Evolutionary conservation across 1,140 invertebrate genomes (phyloP), one percentile per base, ranked within the genome.

Genomic region (Sycobia sp.): DNA sequence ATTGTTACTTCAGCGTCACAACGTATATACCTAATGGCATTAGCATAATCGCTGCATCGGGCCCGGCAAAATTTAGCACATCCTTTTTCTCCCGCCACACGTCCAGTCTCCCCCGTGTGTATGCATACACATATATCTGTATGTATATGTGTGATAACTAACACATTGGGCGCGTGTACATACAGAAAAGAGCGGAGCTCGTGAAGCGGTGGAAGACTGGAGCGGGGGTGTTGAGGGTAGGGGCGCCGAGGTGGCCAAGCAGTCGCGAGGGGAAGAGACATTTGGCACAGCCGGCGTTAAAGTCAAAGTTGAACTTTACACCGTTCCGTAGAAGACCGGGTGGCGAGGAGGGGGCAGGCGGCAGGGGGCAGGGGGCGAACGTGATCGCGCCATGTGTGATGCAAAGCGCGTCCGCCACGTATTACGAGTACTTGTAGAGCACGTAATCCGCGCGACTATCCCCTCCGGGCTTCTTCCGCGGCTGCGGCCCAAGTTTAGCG

Each of bases 301-400:
- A 72, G 66, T 74, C 72, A 66, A 76, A 76, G 76, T 78, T 78
- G 68, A 80, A 79, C 70, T 80, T 80, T 80, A 78, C 75, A 79
- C 69, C 69, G 61, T 47, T 27, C 25, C 29, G 46, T 39, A 9
- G 34, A 25, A 11, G 29, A 34, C 23, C 16, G 16, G 54, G 41
- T 22, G 38, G 8, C 0, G 16, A 27, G 59, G 62, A 66, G 67
- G 67, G 68, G 10, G 64, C 73, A n/a, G n/a, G n/a, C n/a, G n/a
- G n/a, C 16, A 23, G 54, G 41, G 36, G 38, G 8, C 0, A 16
- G 36, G 59, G 62, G 65, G 67, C 67, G 68, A 10, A 66, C 73
- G 72, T 74, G 74, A 76, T 76, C 71, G 77, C 74, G 64, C 73
- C 75, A 77, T 73, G 70, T 79, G 76, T 77, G 74, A 73, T 67